Percentiles rank a stretch among this genome's conserved stretches.
These are phyloP conservation scores for Pongo abelii DNA, from an alignment of 2,113 vertebrate species.

Conservation along the genomic window DNA sequence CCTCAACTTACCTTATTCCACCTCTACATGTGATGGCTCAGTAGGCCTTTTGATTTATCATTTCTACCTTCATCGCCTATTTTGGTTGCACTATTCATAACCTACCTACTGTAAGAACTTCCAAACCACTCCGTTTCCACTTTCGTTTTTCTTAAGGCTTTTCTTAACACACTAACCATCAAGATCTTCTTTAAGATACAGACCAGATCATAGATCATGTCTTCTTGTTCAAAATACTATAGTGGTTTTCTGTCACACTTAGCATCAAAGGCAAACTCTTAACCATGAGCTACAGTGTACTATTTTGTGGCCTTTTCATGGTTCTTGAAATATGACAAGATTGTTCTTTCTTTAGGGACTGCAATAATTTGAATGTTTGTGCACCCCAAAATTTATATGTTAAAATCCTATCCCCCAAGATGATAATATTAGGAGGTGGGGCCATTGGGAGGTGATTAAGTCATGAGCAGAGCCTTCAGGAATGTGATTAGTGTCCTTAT, in stretches of 20 bases:
- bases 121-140: background rate
- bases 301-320: background rate
- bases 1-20: background rate
- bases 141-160: background rate
- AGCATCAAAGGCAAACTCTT: background rate
- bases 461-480: too few species aligned
- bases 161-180: background rate
- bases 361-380: background rate
- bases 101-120: background rate
- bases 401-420: background rate
- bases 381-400: background rate
- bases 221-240: background rate
- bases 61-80: background rate
- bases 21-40: background rate
- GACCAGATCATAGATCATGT: background rate
- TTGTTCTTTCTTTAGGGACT: background rate
- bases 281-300: background rate
- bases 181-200: background rate
- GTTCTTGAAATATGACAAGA: background rate
- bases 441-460: background rate
- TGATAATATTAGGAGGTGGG: background rate
- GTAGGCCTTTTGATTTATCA: background rate
- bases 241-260: background rate
- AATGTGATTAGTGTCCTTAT: too few species aligned
- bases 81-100: background rate